Evolutionary conservation across 2,113 vertebrate species (phyloP), one percentile per base, ranked within the genome.

Genomic region (Artemisiospiza belli): DNA sequence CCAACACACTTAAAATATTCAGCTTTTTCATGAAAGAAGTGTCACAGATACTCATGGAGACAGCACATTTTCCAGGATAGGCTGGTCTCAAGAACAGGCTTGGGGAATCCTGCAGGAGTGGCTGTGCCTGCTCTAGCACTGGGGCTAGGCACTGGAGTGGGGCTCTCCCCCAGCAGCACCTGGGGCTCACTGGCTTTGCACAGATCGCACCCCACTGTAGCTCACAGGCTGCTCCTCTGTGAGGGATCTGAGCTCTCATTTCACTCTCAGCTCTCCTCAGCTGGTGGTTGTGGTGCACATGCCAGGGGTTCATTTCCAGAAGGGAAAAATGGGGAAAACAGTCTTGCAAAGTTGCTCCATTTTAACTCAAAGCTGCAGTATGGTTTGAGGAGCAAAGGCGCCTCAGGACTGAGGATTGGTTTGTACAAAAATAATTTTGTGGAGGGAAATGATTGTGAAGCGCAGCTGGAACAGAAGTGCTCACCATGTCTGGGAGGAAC

Each of bases 21-120:
- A 24, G 6, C 8, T 30, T 39, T 55, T 52, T 64, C 10, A 11
- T 3, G 20, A 22, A 0, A 46, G 16, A 51, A 31, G 6, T 2
- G 18, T 25, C 76, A 58, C 16, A 67, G 25, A 13, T 46, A 22
- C 25, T 66, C 47, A n/a, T 51, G 0, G 2, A 44, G 5, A 22
- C 3, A 1, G 3, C 4, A 12, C 12, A 8, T 33, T 35, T 64
- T 39, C 27, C 46, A 54, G 39, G 41, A 51, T 0, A 1, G 12
- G 14, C 31, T 35, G 5, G 7, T 70, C n/a, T 80, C 37, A 25
- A 18, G 11, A 49, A 19, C 5, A 43, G 5, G 18, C 15, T 47
- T 61, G 21, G 47, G 33, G 17, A 75, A 33, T 39, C 16, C 43
- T 41, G 12, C 27, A 59, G 47, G 21, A n/a, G 13, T 1, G 39